Conservation (phyloP, 2,113 vertebrate genomes). For the Dipodomys stephensi region DNA sequence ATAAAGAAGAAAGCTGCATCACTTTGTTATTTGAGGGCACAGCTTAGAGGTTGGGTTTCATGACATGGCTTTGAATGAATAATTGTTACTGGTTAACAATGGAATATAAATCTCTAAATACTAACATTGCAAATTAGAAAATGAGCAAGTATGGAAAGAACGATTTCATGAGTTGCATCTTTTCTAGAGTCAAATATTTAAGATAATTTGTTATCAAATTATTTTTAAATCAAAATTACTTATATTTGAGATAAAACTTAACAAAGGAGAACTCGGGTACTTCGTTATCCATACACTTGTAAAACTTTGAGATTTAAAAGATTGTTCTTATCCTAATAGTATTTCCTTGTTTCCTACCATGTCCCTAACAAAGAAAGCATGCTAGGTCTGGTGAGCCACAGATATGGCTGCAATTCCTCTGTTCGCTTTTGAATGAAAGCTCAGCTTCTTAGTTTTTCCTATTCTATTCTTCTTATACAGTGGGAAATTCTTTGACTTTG, state of each 20-base stretch:
- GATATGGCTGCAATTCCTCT: background rate
- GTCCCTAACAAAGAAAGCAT: background rate
- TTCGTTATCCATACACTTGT: background rate
- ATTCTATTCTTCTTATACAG: background rate
- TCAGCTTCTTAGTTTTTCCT: background rate
- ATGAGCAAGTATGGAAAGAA: background rate
- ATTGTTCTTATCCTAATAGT: background rate
- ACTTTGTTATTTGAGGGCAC: background rate
- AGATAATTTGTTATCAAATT: background rate
- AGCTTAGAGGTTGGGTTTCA: background rate
- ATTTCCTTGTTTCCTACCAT: background rate
- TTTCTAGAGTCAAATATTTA: slow-evolving; percentile 12
- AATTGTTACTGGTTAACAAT: background rate
- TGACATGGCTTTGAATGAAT: background rate
- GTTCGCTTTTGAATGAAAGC: background rate
- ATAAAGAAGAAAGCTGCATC: background rate
- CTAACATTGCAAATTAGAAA: background rate
- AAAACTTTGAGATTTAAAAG: background rate
- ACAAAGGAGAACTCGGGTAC: background rate
- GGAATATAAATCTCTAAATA: background rate
- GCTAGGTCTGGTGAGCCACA: background rate
- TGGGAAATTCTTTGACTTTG: background rate
- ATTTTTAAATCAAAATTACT: slow-evolving; percentile 6
- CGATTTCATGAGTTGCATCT: background rate
- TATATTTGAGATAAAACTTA: background rate